phyloP scores from a whole-genome alignment of 2,797 vertebrate species.

The Percopsis omiscomaycus region DNA sequence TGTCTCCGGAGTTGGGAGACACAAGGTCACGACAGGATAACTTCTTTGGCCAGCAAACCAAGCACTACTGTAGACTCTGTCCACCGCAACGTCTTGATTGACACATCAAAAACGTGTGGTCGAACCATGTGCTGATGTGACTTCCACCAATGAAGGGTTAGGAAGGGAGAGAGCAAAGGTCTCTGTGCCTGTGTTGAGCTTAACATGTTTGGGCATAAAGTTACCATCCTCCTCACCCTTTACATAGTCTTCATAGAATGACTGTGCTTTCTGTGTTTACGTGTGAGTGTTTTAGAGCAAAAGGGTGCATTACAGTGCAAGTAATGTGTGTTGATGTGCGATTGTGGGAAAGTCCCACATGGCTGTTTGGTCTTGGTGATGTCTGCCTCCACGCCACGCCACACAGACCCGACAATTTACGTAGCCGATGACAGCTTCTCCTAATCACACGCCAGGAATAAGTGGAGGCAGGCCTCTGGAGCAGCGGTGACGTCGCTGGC shows the following conservation, averaged over 20 bases:
- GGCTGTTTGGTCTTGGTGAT: constrained; percentile 59
- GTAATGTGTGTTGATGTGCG: constrained; percentile 67
- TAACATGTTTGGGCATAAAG: constrained; percentile 41
- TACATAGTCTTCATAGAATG: constrained; percentile 40
- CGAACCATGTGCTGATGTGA: no score
- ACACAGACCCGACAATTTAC: constrained; percentile 86
- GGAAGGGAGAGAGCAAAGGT: constrained; percentile 18
- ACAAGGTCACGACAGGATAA: no score
- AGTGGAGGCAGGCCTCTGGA: constrained; percentile 77
- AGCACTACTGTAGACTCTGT: no score
- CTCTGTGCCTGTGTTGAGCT: constrained; percentile 7
- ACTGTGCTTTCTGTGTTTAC: constrained; percentile 17
- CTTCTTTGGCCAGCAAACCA: no score
- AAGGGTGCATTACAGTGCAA: constrained; percentile 63
- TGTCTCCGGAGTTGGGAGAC: no score
- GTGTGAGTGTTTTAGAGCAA: constrained; percentile 15
- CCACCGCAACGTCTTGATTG: no score
- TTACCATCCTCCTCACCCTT: constrained; percentile 41
- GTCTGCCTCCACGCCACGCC: constrained; percentile 74
- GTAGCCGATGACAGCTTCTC: constrained; percentile 84
- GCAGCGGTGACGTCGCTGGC: constrained; percentile 76
- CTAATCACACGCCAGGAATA: constrained; percentile 86
- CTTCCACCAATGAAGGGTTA: constrained; percentile 11
- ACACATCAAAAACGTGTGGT: no score
- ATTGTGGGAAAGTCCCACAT: constrained; percentile 75